Evolutionary conservation across 2,888 invertebrate species (phyloP).

Genomic region (Hirtodrosophila duncani): DNA sequence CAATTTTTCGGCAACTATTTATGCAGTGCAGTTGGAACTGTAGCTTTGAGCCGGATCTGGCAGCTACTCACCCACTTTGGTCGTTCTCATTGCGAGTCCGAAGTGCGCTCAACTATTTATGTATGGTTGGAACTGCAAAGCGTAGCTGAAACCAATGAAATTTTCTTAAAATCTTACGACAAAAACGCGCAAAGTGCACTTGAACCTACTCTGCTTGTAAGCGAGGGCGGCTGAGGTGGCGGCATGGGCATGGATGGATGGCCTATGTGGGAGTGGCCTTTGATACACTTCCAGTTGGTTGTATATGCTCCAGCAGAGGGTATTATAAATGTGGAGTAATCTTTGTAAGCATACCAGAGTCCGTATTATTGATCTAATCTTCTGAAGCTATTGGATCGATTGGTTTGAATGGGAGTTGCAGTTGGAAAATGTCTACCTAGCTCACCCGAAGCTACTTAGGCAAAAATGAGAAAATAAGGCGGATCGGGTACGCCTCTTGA

Average conservation of each 20-base stretch:
- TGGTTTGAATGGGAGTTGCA: too few species aligned
- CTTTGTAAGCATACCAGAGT: too few species aligned
- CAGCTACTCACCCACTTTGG: conserved; percentile 22
- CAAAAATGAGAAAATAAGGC: too few species aligned
- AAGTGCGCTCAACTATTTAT: conserved; percentile 62
- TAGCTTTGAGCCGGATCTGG: conserved; percentile 18
- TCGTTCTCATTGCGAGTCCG: conserved; percentile 21
- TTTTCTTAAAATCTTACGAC: conserved; percentile 64
- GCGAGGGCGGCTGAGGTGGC: conserved; percentile 1
- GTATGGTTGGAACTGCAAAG: conserved; percentile 52
- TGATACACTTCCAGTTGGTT: conserved; percentile 54
- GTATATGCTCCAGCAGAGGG: too few species aligned
- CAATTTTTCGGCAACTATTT: conserved; percentile 57
- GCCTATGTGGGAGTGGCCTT: conserved; percentile 32
- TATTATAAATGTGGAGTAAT: too few species aligned
- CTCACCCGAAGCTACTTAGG: too few species aligned
- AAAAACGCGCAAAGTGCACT: conserved; percentile 67
- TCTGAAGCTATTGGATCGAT: too few species aligned
- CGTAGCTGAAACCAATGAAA: conserved; percentile 68
- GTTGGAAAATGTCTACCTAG: too few species aligned
- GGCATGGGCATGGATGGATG: neutral
- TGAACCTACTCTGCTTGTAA: conserved; percentile 42
- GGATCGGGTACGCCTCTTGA: too few species aligned
- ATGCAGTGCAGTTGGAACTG: conserved; percentile 40
- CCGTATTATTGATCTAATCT: too few species aligned